Evolutionary conservation across 2,797 vertebrate genomes (phyloP), one percentile per base, ranked within the genome.

Genomic region (Scolopax rusticola): DNA sequence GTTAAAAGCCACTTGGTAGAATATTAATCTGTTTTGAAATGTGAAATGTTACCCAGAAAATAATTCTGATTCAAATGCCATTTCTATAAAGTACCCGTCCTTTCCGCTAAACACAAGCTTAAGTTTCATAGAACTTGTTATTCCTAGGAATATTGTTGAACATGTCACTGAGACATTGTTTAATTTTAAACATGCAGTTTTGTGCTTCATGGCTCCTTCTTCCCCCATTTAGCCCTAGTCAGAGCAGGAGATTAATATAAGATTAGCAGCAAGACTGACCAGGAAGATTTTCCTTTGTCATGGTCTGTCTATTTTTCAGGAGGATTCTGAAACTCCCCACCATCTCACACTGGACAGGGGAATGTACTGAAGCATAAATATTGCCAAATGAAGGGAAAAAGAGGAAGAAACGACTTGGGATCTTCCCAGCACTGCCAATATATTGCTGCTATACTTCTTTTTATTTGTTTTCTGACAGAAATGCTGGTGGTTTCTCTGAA

Each of bases 1-100:
- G 38, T 21, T 90, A 79, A 89, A 92, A 65, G 40, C 12, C 45
- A 59, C 30, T 79, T 28, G 8, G 16, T 82, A 65, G 48, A 77
- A 68, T 86, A 84, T 32, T 43, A 84, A 63, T 86, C 32, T 48
- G 16, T 51, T 94, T 81, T 50, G 81, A 84, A 86, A 86, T 14
- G 16, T n/a, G 40, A 50, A 18, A 54, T 74, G 4, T 33, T 84
- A 87, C 24, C 12, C 27, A 84, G 40, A 87, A 94, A 93, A 78
- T 50, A 15, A 75, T 84, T 75, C 32, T 53, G 6, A 15, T 79
- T 84, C 45, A 60, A 65, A 61, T 61, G 11, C 1, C 2, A 16
- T 92, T 78, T 90, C 41, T 53, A 19, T 69, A 65, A 86, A 91
- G 60, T 71, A 27, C 9, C 12, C 38, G 2, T 45, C 38, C n/a